A percentile compares a stretch with the other conserved stretches of the same genome.
Conservation (phyloP, 1,140 invertebrate genomes). For the Drosophila baimaii region DNA sequence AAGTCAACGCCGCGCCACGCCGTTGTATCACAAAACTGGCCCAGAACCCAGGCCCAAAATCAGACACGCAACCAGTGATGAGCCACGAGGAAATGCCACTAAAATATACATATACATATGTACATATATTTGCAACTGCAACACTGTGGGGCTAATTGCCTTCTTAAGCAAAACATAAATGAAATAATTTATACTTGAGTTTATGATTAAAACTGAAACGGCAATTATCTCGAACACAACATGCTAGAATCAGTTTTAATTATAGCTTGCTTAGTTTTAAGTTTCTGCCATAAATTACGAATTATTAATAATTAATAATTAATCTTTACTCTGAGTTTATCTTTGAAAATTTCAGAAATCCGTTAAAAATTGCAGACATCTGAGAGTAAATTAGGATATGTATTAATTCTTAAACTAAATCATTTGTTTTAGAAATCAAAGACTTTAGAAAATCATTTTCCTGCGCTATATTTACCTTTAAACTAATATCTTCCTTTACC, state of each 20-base stretch:
- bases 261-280: not conserved
- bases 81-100: conserved; percentile 1
- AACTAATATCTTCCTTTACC: too few species aligned
- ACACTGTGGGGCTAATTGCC: not conserved
- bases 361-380: too few species aligned
- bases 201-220: too few species aligned
- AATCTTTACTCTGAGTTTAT: not conserved
- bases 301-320: not conserved
- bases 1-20: conserved; percentile 4
- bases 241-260: not conserved
- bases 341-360: too few species aligned
- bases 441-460: not conserved
- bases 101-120: too few species aligned
- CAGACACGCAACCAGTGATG: conserved; percentile 28
- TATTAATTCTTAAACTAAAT: not conserved
- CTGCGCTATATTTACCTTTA: not conserved
- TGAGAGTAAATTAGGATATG: not conserved
- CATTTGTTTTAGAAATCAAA: not conserved
- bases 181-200: not conserved
- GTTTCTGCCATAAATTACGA: too few species aligned
- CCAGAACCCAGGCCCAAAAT: conserved; percentile 31
- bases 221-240: not conserved
- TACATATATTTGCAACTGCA: not conserved
- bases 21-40: conserved; percentile 40
- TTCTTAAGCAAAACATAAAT: not conserved